These are phyloP conservation scores for Phanerotoma sp. DNA, from an alignment of 2,888 invertebrate genomes.

Conservation along the genomic window DNA sequence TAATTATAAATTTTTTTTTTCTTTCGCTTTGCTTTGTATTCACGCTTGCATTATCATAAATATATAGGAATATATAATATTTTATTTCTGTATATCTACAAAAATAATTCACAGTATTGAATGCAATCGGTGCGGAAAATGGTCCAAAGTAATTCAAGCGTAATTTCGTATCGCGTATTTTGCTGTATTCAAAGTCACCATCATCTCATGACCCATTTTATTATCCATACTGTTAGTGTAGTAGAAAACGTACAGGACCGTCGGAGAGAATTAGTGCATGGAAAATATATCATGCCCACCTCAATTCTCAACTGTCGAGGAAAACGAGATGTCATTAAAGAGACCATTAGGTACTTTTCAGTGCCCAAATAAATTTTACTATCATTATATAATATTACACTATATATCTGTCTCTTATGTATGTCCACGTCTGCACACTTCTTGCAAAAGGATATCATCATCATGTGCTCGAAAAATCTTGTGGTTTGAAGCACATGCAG, in stretches of 20 bases:
- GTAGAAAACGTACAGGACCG: neutral
- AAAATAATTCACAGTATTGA: conserved; percentile 10
- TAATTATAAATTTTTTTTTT: no score
- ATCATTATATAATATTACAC: conserved; percentile 15
- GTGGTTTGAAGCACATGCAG: no score
- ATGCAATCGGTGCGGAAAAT: conserved; percentile 9
- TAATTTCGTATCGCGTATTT: conserved; percentile 12
- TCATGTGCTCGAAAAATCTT: no score
- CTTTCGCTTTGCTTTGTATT: neutral
- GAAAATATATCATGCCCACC: neutral
- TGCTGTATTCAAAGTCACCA: neutral
- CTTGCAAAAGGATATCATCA: no score
- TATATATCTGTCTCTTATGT: no score
- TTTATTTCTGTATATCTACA: neutral
- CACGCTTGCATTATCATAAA: neutral
- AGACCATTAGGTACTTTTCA: conserved; percentile 23
- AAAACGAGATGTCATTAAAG: conserved; percentile 23
- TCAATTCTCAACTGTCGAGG: neutral
- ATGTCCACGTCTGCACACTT: no score
- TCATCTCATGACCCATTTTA: conserved; percentile 20
- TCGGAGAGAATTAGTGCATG: neutral
- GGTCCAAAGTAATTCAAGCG: conserved; percentile 5
- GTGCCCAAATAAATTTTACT: conserved; percentile 19
- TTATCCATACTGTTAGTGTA: conserved; percentile 16
- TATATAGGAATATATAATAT: neutral